A percentile compares a stretch with the other conserved stretches of the same genome.
Evolutionary conservation across 2,888 invertebrate genomes (phyloP).

Genomic region (Stenodema calcarata): DNA sequence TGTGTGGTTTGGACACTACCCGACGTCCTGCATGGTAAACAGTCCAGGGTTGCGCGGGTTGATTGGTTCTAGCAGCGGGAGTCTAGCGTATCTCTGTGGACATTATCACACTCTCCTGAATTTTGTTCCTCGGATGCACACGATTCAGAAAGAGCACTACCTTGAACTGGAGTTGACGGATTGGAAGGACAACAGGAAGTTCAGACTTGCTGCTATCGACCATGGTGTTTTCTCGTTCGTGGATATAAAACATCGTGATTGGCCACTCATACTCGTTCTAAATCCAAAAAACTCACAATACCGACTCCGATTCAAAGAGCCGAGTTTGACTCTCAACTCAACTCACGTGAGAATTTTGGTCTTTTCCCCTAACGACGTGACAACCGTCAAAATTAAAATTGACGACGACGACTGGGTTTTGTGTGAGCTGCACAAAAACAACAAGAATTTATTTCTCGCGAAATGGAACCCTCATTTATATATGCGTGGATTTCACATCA

Average conservation of each 20-base stretch:
- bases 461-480: slow-evolving; percentile 77
- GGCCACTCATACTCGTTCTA: slow-evolving; percentile 84
- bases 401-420: slow-evolving; percentile 70
- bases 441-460: slow-evolving; percentile 69
- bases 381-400: slow-evolving; percentile 72
- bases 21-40: slow-evolving; percentile 80
- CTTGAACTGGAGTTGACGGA: slow-evolving; percentile 89
- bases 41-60: slow-evolving; percentile 63
- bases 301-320: slow-evolving; percentile 76
- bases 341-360: slow-evolving; percentile 70
- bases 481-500: slow-evolving; percentile 70
- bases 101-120: slow-evolving; percentile 87
- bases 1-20: slow-evolving; percentile 89
- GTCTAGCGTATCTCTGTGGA: slow-evolving; percentile 84
- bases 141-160: slow-evolving; percentile 80
- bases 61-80: slow-evolving; percentile 68
- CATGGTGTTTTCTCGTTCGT: slow-evolving; percentile 86
- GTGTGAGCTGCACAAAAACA: slow-evolving; percentile 64
- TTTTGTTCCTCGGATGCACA: slow-evolving; percentile 82
- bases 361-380: slow-evolving; percentile 74
- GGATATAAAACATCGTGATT: slow-evolving; percentile 76
- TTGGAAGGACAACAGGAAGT: slow-evolving; percentile 91
- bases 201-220: slow-evolving; percentile 83
- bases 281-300: slow-evolving; percentile 89
- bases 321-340: slow-evolving; percentile 61